A percentile compares a stretch with the other conserved stretches of the same genome.
phyloP scores from a whole-genome alignment of 2,113 vertebrate species.

The Sinocyclocheilus maitianheensis region DNA sequence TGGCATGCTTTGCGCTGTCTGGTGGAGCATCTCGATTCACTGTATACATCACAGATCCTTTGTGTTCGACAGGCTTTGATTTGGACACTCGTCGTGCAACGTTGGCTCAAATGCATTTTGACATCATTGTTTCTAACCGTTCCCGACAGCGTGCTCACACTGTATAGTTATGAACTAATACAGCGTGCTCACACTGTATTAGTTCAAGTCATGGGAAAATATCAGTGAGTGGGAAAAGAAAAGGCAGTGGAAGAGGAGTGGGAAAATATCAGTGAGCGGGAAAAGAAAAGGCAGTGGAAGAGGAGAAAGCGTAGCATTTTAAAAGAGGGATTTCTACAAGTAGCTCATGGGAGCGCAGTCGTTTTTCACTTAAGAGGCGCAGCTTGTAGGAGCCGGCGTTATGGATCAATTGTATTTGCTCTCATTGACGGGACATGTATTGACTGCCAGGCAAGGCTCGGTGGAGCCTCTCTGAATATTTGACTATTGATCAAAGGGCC shows the following conservation, averaged over 20 bases:
- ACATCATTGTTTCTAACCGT: neutral
- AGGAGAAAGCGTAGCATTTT: conserved; percentile 55
- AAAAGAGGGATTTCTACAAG: conserved; percentile 57
- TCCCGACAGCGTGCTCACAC: neutral
- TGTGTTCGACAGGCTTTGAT: conserved; percentile 13
- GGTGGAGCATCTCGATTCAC: conserved; percentile 5
- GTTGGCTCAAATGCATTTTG: neutral
- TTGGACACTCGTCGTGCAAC: neutral
- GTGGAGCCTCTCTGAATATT: conserved; percentile 64
- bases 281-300: conserved; percentile 37
- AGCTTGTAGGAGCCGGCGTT: conserved; percentile 52
- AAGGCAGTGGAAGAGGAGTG: conserved; percentile 41
- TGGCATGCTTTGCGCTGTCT: neutral
- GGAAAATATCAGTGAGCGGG: conserved; percentile 12
- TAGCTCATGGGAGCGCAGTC: conserved; percentile 45
- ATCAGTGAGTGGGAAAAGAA: conserved; percentile 23
- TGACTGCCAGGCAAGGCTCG: conserved; percentile 62
- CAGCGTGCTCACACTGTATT: neutral
- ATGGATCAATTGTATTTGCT: conserved; percentile 67
- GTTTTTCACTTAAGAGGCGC: conserved; percentile 51
- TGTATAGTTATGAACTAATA: conserved; percentile 5
- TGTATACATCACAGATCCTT: conserved; percentile 27
- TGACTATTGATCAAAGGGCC: conserved; percentile 63
- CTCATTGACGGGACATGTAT: conserved; percentile 67
- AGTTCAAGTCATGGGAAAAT: conserved; percentile 23